Evolutionary conservation across 1,140 invertebrate species (phyloP).

Genomic region (Agrypnia vestita): DNA sequence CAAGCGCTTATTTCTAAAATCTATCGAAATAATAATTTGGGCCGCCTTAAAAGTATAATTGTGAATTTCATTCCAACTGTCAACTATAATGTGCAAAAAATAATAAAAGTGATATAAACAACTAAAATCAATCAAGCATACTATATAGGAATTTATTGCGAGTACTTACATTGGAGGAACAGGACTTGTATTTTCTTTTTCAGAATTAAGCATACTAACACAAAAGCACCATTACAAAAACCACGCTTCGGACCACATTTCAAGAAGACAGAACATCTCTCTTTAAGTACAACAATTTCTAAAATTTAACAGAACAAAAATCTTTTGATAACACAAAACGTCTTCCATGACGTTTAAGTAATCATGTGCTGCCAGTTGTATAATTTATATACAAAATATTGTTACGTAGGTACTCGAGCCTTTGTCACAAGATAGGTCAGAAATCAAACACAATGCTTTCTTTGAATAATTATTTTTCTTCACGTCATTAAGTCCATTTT

Average conservation of each 20-base stretch:
- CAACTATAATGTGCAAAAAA: slow-evolving; percentile 37
- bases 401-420: slow-evolving; percentile 9
- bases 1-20: slow-evolving; percentile 10
- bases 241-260: slow-evolving; percentile 14
- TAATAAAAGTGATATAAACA: slow-evolving; percentile 30
- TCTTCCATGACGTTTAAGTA: slow-evolving; percentile 49
- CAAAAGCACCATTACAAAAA: slow-evolving; percentile 45
- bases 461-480: too few relatives aligned
- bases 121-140: slow-evolving; percentile 43
- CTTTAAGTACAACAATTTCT: slow-evolving; percentile 35
- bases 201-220: slow-evolving; percentile 53
- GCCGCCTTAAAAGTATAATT: background rate
- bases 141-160: slow-evolving; percentile 6
- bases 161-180: slow-evolving; percentile 53
- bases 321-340: slow-evolving; percentile 45
- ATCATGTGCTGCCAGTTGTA: slow-evolving; percentile 32
- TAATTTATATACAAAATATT: slow-evolving; percentile 6
- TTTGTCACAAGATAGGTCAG: background rate
- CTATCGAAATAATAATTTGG: slow-evolving; percentile 9
- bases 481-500: too few relatives aligned
- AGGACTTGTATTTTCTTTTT: slow-evolving; percentile 48
- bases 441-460: background rate
- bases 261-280: slow-evolving; percentile 30
- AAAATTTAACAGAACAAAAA: slow-evolving; percentile 44
- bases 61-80: slow-evolving; percentile 14